phyloP scores from a whole-genome alignment of 2,888 invertebrate species.

The Glyphotaelius pellucidus region DNA sequence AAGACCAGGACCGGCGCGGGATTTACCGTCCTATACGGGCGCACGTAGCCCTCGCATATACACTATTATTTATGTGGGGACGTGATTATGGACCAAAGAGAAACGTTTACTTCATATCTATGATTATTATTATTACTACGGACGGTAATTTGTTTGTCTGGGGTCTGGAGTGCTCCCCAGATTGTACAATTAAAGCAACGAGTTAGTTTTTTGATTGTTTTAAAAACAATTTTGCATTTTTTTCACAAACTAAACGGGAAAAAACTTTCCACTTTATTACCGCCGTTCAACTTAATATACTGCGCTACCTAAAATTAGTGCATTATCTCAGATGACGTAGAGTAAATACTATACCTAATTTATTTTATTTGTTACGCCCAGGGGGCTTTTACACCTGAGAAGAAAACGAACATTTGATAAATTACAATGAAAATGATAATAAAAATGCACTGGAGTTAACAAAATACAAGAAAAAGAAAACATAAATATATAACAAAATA shows the following conservation, averaged over 20 bases:
- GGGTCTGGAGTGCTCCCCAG: background rate
- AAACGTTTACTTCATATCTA: conserved; percentile 50
- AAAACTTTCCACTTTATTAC: background rate
- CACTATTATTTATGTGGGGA: conserved; percentile 56
- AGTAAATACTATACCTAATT: too few species aligned
- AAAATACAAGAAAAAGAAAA: too few species aligned
- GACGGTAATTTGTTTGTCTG: conserved; percentile 35
- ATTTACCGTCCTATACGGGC: conserved; percentile 34
- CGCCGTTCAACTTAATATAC: background rate
- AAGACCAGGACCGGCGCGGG: conserved; percentile 5
- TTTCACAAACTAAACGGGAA: background rate
- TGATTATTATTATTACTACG: conserved; percentile 1
- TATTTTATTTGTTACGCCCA: too few species aligned
- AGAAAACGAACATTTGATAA: too few species aligned
- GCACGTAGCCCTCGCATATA: conserved; percentile 56
- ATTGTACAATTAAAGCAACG: background rate
- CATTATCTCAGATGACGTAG: too few species aligned
- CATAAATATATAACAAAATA: too few species aligned
- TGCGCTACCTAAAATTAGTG: too few species aligned
- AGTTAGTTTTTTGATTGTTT: too few species aligned
- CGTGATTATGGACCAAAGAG: conserved; percentile 59
- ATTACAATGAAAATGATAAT: too few species aligned
- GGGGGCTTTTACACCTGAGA: too few species aligned
- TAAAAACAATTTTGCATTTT: background rate
- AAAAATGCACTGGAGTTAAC: too few species aligned